A percentile compares a stretch with the other conserved stretches of the same genome.
Conservation (phyloP, 2,888 invertebrate species). For the Cryptops parisi region DNA sequence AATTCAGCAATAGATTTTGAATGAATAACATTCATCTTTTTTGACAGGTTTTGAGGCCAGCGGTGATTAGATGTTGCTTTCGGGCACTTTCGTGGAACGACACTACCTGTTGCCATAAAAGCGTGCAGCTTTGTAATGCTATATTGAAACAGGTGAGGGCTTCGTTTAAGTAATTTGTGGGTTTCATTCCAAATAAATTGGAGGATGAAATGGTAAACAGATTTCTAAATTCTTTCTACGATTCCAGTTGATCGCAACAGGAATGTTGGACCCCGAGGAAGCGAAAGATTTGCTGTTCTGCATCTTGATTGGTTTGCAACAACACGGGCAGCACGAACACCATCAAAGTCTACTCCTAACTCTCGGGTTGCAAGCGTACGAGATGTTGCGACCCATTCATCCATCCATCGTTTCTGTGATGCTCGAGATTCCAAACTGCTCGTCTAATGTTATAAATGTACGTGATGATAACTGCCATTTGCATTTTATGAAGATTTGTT, state of each 20-base stretch:
- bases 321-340: constrained; percentile 80
- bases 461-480: too few species aligned
- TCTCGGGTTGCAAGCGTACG: constrained; percentile 72
- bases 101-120: constrained; percentile 63
- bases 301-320: constrained; percentile 60
- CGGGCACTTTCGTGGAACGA: constrained; percentile 72
- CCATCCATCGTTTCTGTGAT: constrained; percentile 51
- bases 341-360: constrained; percentile 66
- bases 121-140: constrained; percentile 57
- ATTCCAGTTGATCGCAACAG: constrained; percentile 47
- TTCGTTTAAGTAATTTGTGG: too few species aligned
- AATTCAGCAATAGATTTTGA: too few species aligned
- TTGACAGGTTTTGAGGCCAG: constrained; percentile 26
- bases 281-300: constrained; percentile 59
- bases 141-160: constrained; percentile 35
- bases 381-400: constrained; percentile 59
- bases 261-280: constrained; percentile 47
- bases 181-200: too few species aligned
- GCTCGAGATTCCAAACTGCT: constrained; percentile 68
- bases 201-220: too few species aligned
- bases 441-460: constrained; percentile 40
- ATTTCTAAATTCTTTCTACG: too few species aligned
- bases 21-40: too few species aligned
- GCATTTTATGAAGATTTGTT: too few species aligned
- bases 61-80: constrained; percentile 27